Evolutionary conservation across 2,888 invertebrate species (phyloP), one percentile per base, ranked within the genome.

Genomic region (Conistra vaccinii): DNA sequence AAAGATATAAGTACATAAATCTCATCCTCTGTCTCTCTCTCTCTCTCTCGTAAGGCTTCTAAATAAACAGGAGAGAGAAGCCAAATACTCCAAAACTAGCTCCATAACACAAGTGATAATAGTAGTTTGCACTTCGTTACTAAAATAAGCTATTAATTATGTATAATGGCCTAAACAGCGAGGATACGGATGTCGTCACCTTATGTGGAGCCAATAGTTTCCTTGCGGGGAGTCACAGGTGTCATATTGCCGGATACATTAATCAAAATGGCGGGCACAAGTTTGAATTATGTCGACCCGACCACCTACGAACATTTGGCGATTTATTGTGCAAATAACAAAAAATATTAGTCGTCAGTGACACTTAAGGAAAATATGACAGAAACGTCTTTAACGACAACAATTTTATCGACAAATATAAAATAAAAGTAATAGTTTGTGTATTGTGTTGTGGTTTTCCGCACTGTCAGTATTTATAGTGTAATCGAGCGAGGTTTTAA

Each of bases 221-320:
- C 88, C 87, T 87, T 86, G 87, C 81, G 83, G 62, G 88, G 84
- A 80, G 73, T 74, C 85, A 84, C 88, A 88, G 88, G 90, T 90
- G 91, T 89, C 88, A 81, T 76, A 87, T 88, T 87, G 86, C 88
- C 89, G 90, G 90, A 91, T 81, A 88, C 90, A 92, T 92, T 90
- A 89, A 90, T 92, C 91, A 92, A 80, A 78, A 58, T 63, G 73
- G 72, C 75, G 81, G 84, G 82, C 72, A 81, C 79, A 78, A 76
- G 79, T 79, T 80, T 86, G 76, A 87, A 72, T 84, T 81, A 84
- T 85, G 82, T 81, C 60, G 65, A 39, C 80, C 76, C 83, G 89
- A 88, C 90, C 90, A 89, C 90, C 88, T 81, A 90, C 87, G 74
- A 87, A 69, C 79, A 73, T 78, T 79, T 71, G 62, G 69, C 69